Base-by-base conservation (phyloP, 2,797 vertebrate genomes). In the Myotis vivesi region DNA sequence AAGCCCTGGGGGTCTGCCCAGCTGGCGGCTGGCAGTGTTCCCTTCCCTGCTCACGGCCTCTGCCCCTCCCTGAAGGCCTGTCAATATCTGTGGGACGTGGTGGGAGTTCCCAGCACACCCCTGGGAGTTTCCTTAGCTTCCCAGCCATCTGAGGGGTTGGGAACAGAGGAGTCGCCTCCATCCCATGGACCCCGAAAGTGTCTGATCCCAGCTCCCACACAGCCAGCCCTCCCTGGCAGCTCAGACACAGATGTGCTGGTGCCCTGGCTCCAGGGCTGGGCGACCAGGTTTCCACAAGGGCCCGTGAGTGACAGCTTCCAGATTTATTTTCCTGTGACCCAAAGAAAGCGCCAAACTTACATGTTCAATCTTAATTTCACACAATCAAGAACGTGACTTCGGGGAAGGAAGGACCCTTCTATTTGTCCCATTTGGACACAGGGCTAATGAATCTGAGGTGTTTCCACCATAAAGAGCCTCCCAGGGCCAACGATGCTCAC, bases 251-350 rank as follows among this genome's bases (percentile, higher is more conserved):
- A 2, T 2, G 46, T 0, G 19, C 66, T 17, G 16, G 13, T 8
- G 6, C 44, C 5, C 0, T 3, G 0, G 23, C 20, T 13, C 28
- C 2, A 1, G 44, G 12, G 0, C 49, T 5, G 15, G 38, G 9
- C 0, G 6, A 2, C 55, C 17, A 9, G 64, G 44, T 33, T 41
- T 51, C 66, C 13, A 6, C 23, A 36, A 19, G 36, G 49, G 6
- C 57, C n/a, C 9, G 0, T 0, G 41, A 10, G 20, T n/a, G 69
- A n/a, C 71, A 15, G n/a, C 36, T 38, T 55, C 38, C 12, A 1
- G 22, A 12, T 36, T 22, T 85, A 62, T 49, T 23, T 64, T 57
- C 16, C 57, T 66, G 38, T 55, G 15, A 46, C 20, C 25, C 79
- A 28, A 28, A 83, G 36, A 55, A 9, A 22, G 30, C 23, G 66